Evolutionary conservation across 2,888 invertebrate species (phyloP), one percentile per base, ranked within the genome.

Genomic region (Portevinia maculata): DNA sequence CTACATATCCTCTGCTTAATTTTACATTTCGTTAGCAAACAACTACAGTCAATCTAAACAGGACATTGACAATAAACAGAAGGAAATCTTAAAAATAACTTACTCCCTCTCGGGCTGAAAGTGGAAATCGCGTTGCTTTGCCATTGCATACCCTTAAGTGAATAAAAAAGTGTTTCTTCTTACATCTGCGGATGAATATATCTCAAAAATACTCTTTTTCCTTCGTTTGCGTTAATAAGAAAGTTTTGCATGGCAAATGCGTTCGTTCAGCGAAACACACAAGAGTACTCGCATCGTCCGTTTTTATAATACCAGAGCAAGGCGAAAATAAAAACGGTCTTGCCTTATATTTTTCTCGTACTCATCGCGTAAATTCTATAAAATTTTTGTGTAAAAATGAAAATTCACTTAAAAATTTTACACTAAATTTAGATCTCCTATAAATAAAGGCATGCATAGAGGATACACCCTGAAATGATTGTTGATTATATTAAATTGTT

Each of bases 21-120:
- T 6, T 7, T n/a, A n/a, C n/a, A 39, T 7, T 39, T 39, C 15
- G 13, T 39, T 39, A 13, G 39, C 39, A 15, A 39, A 15, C 39
- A 1, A 19, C 17, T n/a, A n/a, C 52, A 34, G 32, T 21, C 32
- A 44, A 83, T 76, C 59, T 60, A 65, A 71, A 78, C 78, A 76
- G 81, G 81, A 71, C 71, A 78, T 85, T 84, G 86, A 87, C 85
- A 86, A 86, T 87, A 87, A 87, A 84, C 87, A 87, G 87, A 87
- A 71, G 41, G 21, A 41, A 46, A 48, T 88, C 86, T 70, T 67
- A 88, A 84, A 88, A 88, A 89, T 89, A 88, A 86, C 88, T 44
- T 81, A 46, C 71, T 87, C 88, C 88, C 86, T 85, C 48, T 15
- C 52, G 13, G 24, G 24, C 28, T 11, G 11, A n/a, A 13, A 24